Percentiles rank a stretch among this genome's conserved stretches.
Evolutionary conservation across 2,113 vertebrate species (phyloP).

Genomic region (Xyliphius kryptos): DNA sequence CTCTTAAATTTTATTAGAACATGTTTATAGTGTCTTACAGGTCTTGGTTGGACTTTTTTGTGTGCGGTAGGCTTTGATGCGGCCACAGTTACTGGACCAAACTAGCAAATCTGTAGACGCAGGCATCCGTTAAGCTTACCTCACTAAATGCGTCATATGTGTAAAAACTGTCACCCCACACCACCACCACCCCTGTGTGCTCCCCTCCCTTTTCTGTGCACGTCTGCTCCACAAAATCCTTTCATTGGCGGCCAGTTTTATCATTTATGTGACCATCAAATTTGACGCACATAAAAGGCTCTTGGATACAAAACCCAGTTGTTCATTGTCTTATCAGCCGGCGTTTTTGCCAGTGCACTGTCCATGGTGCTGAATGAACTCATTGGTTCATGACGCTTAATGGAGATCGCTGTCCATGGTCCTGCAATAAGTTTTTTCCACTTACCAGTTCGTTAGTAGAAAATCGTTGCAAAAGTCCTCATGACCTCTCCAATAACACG

Average conservation of each 20-base stretch:
- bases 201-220: constrained; percentile 35
- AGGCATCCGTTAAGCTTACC: constrained; percentile 59
- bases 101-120: constrained; percentile 51
- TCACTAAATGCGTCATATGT: constrained; percentile 62
- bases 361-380: constrained; percentile 33
- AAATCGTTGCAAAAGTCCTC: neutral
- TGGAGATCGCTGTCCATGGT: constrained; percentile 44
- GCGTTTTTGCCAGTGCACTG: constrained; percentile 28
- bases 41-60: too few species aligned
- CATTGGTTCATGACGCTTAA: constrained; percentile 1
- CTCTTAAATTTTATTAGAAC: too few species aligned
- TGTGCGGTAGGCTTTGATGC: too few species aligned
- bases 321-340: too few species aligned
- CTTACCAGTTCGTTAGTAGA: too few species aligned
- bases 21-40: too few species aligned
- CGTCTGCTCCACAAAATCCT: neutral
- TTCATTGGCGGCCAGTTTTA: too few species aligned
- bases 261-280: too few species aligned
- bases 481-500: neutral
- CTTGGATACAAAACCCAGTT: too few species aligned
- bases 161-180: constrained; percentile 48
- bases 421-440: constrained; percentile 45
- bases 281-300: too few species aligned
- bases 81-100: neutral
- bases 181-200: constrained; percentile 21